phyloP scores from a whole-genome alignment of 2,113 vertebrate genomes.

The Anarhynchus alexandrinus region DNA sequence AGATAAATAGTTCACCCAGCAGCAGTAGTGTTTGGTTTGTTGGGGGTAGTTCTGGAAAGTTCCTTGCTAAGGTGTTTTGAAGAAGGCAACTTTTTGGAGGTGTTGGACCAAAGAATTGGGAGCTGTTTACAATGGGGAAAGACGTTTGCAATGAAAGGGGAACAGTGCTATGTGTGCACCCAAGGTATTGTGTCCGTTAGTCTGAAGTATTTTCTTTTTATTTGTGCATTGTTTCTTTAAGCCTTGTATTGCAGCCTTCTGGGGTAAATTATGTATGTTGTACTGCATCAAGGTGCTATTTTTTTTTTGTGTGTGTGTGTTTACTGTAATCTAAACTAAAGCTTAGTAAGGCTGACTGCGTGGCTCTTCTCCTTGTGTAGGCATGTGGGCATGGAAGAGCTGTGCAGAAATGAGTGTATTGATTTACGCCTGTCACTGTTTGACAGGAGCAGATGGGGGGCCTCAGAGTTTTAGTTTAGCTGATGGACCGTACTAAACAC shows the following conservation, averaged over 20 bases:
- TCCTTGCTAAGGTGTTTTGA: accelerated
- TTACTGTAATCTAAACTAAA: neutral
- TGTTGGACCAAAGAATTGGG: accelerated
- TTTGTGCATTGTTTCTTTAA: accelerated
- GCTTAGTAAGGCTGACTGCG: neutral
- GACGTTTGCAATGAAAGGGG: neutral
- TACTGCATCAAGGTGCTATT: accelerated
- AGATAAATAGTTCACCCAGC: neutral
- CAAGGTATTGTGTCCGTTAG: neutral
- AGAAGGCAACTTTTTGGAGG: neutral
- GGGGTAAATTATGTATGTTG: neutral
- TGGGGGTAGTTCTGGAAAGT: accelerated
- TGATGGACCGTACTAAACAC: neutral
- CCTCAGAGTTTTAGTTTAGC: neutral
- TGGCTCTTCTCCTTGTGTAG: neutral
- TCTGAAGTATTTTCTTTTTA: neutral
- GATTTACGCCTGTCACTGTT: neutral
- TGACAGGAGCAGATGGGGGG: neutral
- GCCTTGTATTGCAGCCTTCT: neutral
- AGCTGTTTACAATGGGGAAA: neutral
- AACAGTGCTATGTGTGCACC: neutral
- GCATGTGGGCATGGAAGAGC: neutral
- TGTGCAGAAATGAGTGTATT: neutral
- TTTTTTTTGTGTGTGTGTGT: neutral
- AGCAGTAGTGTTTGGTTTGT: accelerated